A percentile compares a stretch with the other conserved stretches of the same genome.
Evolutionary conservation across 1,140 invertebrate genomes (phyloP).

Genomic region (Melitaea cinxia): DNA sequence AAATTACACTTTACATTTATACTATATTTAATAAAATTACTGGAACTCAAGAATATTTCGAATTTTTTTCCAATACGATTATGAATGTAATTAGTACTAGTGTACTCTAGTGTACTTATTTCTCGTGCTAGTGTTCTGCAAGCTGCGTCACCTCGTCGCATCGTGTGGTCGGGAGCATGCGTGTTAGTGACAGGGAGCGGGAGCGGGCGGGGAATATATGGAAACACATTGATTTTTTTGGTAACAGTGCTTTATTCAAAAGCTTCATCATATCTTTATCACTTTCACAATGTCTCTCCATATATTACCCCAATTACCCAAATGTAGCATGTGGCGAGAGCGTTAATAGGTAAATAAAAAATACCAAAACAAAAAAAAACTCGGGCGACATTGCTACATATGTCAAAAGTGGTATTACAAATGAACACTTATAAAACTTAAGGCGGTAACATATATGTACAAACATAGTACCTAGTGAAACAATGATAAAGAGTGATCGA

Average conservation of each 20-base stretch:
- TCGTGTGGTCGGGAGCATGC: conserved; percentile 27
- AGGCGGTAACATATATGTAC: conserved; percentile 79
- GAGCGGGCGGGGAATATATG: conserved; percentile 80
- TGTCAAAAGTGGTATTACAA: conserved; percentile 83
- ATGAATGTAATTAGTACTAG: no score
- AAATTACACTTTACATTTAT: no score
- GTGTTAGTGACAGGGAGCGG: conserved; percentile 42
- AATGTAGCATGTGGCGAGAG: conserved; percentile 81
- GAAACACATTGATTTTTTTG: conserved; percentile 84
- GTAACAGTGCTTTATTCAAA: conserved; percentile 85
- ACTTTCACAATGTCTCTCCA: conserved; percentile 85
- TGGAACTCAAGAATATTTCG: no score
- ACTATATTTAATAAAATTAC: no score
- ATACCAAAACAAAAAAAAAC: conserved; percentile 75
- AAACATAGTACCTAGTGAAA: conserved; percentile 77
- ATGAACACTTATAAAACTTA: conserved; percentile 81
- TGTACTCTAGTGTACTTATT: no score
- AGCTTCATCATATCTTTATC: conserved; percentile 82
- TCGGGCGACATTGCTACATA: conserved; percentile 81
- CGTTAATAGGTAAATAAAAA: conserved; percentile 70
- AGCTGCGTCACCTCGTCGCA: no score
- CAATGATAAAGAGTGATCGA: conserved; percentile 77
- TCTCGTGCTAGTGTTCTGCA: no score
- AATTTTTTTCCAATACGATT: no score
- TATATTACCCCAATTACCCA: conserved; percentile 83